A percentile compares a stretch with the other conserved stretches of the same genome.
phyloP scores from a whole-genome alignment of 2,888 invertebrate genomes.

The Blomia tropicalis region DNA sequence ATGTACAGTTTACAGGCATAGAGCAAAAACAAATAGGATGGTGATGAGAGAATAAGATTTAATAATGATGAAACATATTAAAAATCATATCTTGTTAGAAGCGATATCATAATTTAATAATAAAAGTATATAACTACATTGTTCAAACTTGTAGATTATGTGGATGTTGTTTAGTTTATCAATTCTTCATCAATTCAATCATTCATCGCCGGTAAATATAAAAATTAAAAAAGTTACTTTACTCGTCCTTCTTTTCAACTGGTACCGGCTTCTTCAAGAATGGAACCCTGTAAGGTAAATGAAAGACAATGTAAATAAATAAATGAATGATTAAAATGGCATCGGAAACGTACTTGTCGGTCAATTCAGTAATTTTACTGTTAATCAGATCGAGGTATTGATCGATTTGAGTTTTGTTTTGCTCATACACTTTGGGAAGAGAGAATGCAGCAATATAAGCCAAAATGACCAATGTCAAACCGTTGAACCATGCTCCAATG shows the following conservation, averaged over 20 bases:
- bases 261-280: slow-evolving; percentile 6
- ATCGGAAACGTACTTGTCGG: slow-evolving; percentile 22
- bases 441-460: slow-evolving; percentile 82
- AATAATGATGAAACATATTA: background rate
- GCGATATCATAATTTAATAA: background rate
- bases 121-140: background rate
- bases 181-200: background rate
- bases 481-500: slow-evolving; percentile 96
- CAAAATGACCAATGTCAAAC: slow-evolving; percentile 90
- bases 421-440: slow-evolving; percentile 86
- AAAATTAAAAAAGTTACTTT: background rate
- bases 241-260: slow-evolving; percentile 7
- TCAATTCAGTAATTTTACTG: slow-evolving; percentile 20
- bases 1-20: too few relatives aligned
- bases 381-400: slow-evolving; percentile 61
- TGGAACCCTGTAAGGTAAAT: background rate
- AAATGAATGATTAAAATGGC: background rate
- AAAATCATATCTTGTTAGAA: too few relatives aligned
- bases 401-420: slow-evolving; percentile 82
- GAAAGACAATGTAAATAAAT: background rate
- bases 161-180: background rate
- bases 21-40: too few relatives aligned
- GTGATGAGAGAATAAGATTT: background rate
- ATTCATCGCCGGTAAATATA: background rate
- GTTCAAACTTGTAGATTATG: background rate